Conservation (phyloP, 2,113 vertebrate genomes). For the Ursus arctos region DNA sequence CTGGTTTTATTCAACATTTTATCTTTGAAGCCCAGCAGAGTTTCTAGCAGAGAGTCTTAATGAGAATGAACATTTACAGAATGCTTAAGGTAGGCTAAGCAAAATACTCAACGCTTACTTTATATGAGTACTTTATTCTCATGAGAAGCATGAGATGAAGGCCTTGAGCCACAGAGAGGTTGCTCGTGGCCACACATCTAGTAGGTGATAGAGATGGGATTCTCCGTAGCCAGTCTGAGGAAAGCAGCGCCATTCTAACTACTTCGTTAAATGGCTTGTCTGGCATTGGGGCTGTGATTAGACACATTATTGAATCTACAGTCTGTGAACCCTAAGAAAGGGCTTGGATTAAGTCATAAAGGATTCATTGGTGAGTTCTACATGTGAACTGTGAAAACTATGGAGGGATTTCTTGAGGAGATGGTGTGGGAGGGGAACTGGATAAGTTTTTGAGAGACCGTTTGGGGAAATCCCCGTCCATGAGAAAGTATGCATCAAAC, state of each 20-base stretch:
- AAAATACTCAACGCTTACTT: neutral
- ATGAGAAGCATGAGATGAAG: no score
- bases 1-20: neutral
- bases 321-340: neutral
- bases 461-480: neutral
- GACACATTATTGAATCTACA: neutral
- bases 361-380: neutral
- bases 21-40: neutral
- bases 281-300: neutral
- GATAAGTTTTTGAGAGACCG: neutral
- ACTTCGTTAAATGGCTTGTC: neutral
- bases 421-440: neutral
- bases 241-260: neutral
- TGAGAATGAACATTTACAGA: neutral
- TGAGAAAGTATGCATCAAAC: neutral
- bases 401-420: neutral
- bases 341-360: neutral
- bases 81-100: neutral
- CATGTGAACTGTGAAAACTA: neutral
- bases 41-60: neutral
- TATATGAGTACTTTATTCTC: neutral
- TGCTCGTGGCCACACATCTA: neutral
- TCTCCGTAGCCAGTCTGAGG: neutral
- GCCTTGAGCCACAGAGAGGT: neutral
- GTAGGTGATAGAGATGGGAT: neutral